These are phyloP conservation scores for Argopecten irradians DNA, from an alignment of 1,140 invertebrate species.

Conservation along the genomic window DNA sequence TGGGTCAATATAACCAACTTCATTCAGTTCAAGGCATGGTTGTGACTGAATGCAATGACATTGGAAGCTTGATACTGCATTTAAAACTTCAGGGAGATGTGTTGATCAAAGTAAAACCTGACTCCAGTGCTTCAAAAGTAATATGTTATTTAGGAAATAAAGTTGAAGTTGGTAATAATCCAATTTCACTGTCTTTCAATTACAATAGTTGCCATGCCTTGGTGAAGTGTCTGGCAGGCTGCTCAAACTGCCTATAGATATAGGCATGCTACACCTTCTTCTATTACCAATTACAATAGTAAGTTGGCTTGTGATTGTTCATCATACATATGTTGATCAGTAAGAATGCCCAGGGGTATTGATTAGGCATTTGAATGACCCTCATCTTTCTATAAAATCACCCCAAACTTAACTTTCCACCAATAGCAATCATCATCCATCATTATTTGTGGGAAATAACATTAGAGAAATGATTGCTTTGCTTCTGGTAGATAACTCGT, in stretches of 20 bases:
- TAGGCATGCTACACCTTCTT: background rate
- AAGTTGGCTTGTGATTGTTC: background rate
- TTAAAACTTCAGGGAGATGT: background rate
- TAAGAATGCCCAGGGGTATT: background rate
- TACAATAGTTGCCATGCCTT: background rate
- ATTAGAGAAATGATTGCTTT: conserved; percentile 7
- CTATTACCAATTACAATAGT: background rate
- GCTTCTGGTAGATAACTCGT: background rate
- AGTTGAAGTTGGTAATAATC: background rate
- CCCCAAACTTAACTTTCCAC: conserved; percentile 1
- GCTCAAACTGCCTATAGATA: background rate
- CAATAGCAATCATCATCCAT: conserved; percentile 1
- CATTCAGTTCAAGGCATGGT: background rate
- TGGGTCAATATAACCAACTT: background rate
- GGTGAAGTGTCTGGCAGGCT: background rate
- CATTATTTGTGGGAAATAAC: background rate
- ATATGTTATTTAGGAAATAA: no score
- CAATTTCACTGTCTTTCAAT: background rate
- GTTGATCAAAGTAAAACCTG: background rate
- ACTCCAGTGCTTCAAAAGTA: background rate
- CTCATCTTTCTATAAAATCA: conserved; percentile 10
- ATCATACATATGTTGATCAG: background rate
- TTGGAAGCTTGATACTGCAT: background rate
- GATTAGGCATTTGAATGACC: conserved; percentile 16
- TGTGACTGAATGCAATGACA: background rate